Evolutionary conservation across 2,888 invertebrate species (phyloP), one percentile per base, ranked within the genome.

Genomic region (Reticulitermes lucifugus): DNA sequence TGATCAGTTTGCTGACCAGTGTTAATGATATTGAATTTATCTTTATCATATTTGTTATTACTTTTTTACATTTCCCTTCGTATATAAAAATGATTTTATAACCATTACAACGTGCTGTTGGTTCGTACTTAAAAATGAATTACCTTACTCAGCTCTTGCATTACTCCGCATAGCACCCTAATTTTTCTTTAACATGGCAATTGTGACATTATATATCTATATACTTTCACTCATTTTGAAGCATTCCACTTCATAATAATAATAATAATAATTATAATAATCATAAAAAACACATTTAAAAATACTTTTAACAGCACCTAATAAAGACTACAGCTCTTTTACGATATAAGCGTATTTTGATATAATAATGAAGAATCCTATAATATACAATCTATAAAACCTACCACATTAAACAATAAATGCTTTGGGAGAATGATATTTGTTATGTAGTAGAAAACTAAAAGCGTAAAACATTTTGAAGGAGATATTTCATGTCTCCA

Each of bases 291-390:
- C 85, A 86, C 81, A 86, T 85, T 86, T 85, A 85, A 85, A 85
- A 86, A 86, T 84, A 86, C 79, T 83, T 79, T 86, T 85, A 86
- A 85, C 85, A 86, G 86, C 86, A 86, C 86, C 86, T 86, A 86
- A 79, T 84, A 84, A 85, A 84, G 84, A 86, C 85, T 85, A 85
- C 82, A 85, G 85, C 81, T 85, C 85, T 86, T 85, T 71, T 85
- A 85, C 85, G 60, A 84, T 83, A 85, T 86, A 86, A 86, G 85
- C 86, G 86, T 87, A 87, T 86, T 86, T 87, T 85, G 83, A 86
- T 86, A 86, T 82, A 84, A 84, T 79, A 84, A 84, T 81, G 60
- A 81, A 60, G 43, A 60, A 59, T 59, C 51, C 55, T 83, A 83
- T 84, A 80, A 55, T 80, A 73, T 84, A 80, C 55, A 80, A 71